These are phyloP conservation scores for Agapornis canus DNA, from an alignment of 2,797 vertebrate species.

Conservation along the genomic window DNA sequence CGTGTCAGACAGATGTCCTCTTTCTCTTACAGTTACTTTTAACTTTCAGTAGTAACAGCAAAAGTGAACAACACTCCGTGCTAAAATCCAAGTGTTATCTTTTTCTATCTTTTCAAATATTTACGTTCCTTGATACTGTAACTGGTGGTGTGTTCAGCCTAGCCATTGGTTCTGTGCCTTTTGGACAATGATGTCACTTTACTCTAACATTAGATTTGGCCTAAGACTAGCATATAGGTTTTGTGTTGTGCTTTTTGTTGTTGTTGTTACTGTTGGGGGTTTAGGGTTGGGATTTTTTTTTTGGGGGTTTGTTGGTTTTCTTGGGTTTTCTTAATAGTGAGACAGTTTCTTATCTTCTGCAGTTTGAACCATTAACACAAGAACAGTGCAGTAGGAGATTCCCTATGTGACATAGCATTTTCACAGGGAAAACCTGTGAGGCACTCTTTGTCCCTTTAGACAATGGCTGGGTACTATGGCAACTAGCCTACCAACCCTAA, in stretches of 20 bases:
- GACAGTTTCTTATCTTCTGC: neutral
- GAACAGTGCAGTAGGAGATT: neutral
- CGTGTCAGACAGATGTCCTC: accelerated
- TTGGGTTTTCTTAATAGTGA: neutral
- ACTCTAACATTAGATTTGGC: neutral
- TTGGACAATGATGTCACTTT: neutral
- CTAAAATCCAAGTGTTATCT: neutral
- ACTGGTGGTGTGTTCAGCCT: neutral
- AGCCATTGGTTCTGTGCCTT: neutral
- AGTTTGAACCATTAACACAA: neutral
- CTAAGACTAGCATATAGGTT: neutral
- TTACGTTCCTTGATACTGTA: neutral
- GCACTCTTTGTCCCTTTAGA: neutral
- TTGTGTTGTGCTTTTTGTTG: neutral
- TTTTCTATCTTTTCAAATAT: neutral
- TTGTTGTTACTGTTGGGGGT: too few species aligned
- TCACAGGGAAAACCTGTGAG: neutral
- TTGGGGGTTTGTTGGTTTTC: neutral
- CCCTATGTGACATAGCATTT: neutral
- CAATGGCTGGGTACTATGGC: neutral
- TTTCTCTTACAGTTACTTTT: neutral
- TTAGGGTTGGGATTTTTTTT: neutral
- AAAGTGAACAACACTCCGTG: neutral
- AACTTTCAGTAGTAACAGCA: neutral
- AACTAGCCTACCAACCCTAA: neutral